Percentiles rank a stretch among this genome's conserved stretches.
Conservation (phyloP, 2,888 invertebrate species). For the Drosophila nr. perissopoda region DNA sequence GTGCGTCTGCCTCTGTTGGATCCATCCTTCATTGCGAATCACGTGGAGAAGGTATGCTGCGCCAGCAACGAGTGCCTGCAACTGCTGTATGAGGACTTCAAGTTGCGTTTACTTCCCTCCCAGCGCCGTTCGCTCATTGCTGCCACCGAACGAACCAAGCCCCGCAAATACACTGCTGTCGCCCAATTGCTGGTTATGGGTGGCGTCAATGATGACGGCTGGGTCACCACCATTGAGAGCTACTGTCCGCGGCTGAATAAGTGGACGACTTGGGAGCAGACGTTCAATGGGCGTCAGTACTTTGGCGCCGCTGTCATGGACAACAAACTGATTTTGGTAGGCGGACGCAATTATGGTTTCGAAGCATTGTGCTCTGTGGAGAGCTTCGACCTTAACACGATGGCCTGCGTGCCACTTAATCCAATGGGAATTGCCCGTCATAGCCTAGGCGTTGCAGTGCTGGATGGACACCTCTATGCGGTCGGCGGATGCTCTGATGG, state of each 20-base stretch:
- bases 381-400: conserved; percentile 92
- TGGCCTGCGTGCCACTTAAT: conserved; percentile 92
- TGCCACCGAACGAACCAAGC: conserved; percentile 91
- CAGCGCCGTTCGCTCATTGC: conserved; percentile 92
- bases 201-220: conserved; percentile 85
- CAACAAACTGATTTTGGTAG: conserved; percentile 93
- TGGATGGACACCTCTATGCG: too few species aligned
- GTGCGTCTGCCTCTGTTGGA: conserved; percentile 94
- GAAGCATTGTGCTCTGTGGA: conserved; percentile 94
- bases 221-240: conserved; percentile 89
- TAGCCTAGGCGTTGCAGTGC: too few species aligned
- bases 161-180: conserved; percentile 92
- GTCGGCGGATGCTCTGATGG: too few species aligned
- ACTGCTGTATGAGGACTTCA: conserved; percentile 96
- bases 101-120: conserved; percentile 93
- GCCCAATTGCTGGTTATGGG: conserved; percentile 92
- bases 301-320: conserved; percentile 95
- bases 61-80: conserved; percentile 91
- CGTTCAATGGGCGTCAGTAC: conserved; percentile 89
- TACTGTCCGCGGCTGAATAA: conserved; percentile 86
- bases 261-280: conserved; percentile 84
- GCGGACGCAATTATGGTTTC: conserved; percentile 91
- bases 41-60: conserved; percentile 90
- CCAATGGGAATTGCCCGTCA: conserved; percentile 82
- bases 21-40: conserved; percentile 95